Evolutionary conservation across 2,797 vertebrate species (phyloP).

Genomic region (Atherinosoma microstoma): DNA sequence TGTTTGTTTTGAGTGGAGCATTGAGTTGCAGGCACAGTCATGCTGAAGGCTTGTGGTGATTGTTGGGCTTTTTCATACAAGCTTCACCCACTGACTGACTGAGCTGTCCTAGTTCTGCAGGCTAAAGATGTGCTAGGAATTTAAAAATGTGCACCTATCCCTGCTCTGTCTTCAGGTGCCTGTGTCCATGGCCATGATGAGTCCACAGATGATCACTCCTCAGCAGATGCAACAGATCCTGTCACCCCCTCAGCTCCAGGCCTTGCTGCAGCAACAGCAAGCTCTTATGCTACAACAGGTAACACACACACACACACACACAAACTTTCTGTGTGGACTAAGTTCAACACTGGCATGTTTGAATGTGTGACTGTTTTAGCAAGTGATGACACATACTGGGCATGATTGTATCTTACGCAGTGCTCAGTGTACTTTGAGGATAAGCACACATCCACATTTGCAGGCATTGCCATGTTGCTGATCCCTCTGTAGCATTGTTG

Average conservation of each 20-base stretch:
- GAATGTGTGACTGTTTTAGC: slow-evolving; percentile 60
- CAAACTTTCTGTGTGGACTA: slow-evolving; percentile 36
- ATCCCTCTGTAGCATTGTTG: slow-evolving; percentile 44
- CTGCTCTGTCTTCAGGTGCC: slow-evolving; percentile 86
- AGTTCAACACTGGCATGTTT: slow-evolving; percentile 20
- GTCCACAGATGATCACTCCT: slow-evolving; percentile 97
- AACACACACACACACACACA: slow-evolving; percentile 43
- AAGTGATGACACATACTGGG: slow-evolving; percentile 70
- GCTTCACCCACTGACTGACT: slow-evolving; percentile 41
- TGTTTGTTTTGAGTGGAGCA: slow-evolving; percentile 55
- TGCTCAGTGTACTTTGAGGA: slow-evolving; percentile 63
- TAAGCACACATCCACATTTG: slow-evolving; percentile 48
- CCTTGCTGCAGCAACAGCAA: slow-evolving; percentile 97
- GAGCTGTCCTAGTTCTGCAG: slow-evolving; percentile 37
- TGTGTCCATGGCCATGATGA: slow-evolving; percentile 99
- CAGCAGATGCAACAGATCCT: slow-evolving; percentile 99
- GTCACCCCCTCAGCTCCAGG: slow-evolving; percentile 96
- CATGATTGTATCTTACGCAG: slow-evolving; percentile 68
- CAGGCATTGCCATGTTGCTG: slow-evolving; percentile 49
- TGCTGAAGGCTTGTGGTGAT: slow-evolving; percentile 34
- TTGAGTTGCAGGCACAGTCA: slow-evolving; percentile 65
- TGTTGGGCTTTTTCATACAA: slow-evolving; percentile 38
- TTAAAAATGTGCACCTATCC: slow-evolving; percentile 6
- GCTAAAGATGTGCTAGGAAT: slow-evolving; percentile 4
- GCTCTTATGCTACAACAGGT: slow-evolving; percentile 99